Conservation (phyloP, 2,888 invertebrate genomes). For the Sarcophaga rosellei region DNA sequence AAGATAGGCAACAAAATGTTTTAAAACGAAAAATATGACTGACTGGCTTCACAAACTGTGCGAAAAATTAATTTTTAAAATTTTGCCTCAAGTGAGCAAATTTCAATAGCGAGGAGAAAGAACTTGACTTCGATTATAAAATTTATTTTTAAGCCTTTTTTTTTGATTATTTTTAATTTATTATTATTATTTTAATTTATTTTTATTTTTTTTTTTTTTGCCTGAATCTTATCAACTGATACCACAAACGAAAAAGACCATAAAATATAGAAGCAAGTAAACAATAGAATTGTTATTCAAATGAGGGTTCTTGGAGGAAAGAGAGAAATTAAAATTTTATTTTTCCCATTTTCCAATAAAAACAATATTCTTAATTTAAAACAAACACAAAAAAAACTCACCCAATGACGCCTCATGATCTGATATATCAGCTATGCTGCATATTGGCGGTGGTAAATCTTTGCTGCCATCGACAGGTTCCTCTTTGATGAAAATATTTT, state of each 20-base stretch:
- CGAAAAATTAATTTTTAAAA: no score
- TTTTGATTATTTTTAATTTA: no score
- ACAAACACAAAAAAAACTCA: constrained; percentile 83
- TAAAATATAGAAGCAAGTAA: constrained; percentile 14
- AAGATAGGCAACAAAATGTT: no score
- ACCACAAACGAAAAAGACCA: constrained; percentile 16
- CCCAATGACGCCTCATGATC: constrained; percentile 94
- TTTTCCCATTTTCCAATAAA: no score
- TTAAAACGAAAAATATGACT: no score
- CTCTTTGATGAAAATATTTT: constrained; percentile 79
- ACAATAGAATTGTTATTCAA: background rate
- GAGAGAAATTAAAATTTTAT: background rate
- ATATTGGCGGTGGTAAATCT: constrained; percentile 91
- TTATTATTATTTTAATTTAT: no score
- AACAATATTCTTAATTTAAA: no score
- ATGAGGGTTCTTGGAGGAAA: background rate
- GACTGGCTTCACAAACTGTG: no score
- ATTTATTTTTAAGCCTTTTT: no score
- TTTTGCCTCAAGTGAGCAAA: no score
- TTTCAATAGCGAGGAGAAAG: no score
- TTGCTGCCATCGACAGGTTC: constrained; percentile 86
- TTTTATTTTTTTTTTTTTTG: constrained; percentile 25
- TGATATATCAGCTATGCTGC: constrained; percentile 94
- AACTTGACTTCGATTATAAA: no score
- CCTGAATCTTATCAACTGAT: constrained; percentile 72